Evolutionary conservation across 1,140 invertebrate species (phyloP), one percentile per base, ranked within the genome.

Genomic region (Yoshiicerus persimilis): DNA sequence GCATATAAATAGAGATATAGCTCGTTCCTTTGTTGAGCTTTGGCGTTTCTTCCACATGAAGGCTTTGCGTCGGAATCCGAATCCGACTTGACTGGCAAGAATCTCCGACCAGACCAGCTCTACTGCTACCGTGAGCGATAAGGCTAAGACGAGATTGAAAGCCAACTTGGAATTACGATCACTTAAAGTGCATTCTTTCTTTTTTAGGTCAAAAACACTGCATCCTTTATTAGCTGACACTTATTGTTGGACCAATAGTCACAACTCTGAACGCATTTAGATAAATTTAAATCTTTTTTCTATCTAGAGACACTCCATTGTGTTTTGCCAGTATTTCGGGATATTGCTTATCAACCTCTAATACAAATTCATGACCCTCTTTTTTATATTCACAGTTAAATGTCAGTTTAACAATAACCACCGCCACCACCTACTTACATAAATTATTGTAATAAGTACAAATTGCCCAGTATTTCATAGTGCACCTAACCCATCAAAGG

Each of bases 171-270:
- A 77, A 77, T 77, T 77, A 77, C 32, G 13, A 77, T n/a, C 70
- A 77, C 70, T 77, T 77, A 34, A 36, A 80, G 75, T 80, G 75
- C 75, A 80, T 80, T 77, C 70, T 77, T 30, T 38, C 34, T 80
- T 80, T 41, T 80, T 80, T 80, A 38, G 75, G 75, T 80, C 75
- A 80, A 80, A 80, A 80, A 80, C 75, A 80, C 75, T 80, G 75
- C 75, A 80, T 80, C 75, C 70, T 16, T 77, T 77, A 36, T 77
- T 77, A 32, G 9, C 11, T 23, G 32, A 75, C 32, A 34, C 27
- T 75, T 75, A 34, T 75, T 32, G 70, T 34, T 1, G 34, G 30
- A 75, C 25, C n/a, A n/a, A n/a, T n/a, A n/a, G 62, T 66, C 8
- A 9, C 20, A 47, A 20, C 20, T 47, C 11, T 47, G 62, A 66